Percentiles rank a stretch among this genome's conserved stretches.
Conservation (phyloP, 1,140 invertebrate genomes). For the Caenorhabditis inopinata region DNA sequence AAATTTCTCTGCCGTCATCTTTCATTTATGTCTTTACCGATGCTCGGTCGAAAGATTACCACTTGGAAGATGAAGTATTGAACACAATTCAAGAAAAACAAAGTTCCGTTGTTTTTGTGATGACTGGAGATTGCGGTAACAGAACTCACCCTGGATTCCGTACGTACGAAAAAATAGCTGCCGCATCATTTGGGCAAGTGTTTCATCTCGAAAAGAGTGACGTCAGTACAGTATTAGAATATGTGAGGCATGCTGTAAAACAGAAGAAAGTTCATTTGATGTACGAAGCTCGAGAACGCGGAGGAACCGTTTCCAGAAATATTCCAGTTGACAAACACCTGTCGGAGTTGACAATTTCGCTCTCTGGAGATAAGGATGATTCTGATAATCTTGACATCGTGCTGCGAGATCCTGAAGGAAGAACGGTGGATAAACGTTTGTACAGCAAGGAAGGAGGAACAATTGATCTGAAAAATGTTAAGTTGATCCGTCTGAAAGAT, state of each 20-base stretch:
- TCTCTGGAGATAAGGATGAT: constrained; percentile 62
- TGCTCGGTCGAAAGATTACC: constrained; percentile 74
- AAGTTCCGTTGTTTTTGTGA: constrained; percentile 74
- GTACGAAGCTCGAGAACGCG: constrained; percentile 60
- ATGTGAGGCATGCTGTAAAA: constrained; percentile 56
- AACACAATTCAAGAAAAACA: constrained; percentile 75
- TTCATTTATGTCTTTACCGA: constrained; percentile 79
- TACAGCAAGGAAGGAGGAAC: constrained; percentile 58
- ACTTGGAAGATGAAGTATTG: constrained; percentile 72
- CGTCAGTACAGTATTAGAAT: constrained; percentile 72
- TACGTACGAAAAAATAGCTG: constrained; percentile 75
- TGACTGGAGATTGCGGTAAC: constrained; percentile 76
- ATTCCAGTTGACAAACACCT: constrained; percentile 59
- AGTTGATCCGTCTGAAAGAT: constrained; percentile 72
- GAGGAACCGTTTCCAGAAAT: constrained; percentile 46
- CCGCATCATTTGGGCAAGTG: constrained; percentile 76
- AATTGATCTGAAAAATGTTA: constrained; percentile 70
- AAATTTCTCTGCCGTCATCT: constrained; percentile 73
- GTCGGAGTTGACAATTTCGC: constrained; percentile 60
- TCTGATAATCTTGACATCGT: constrained; percentile 61
- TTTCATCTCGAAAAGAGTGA: constrained; percentile 75
- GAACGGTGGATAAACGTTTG: constrained; percentile 54
- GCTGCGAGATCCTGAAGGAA: constrained; percentile 61
- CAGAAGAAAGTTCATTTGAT: constrained; percentile 59
- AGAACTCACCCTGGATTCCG: constrained; percentile 71